Evolutionary conservation across 2,888 invertebrate species (phyloP), one percentile per base, ranked within the genome.

Genomic region (Parochlus steinenii): DNA sequence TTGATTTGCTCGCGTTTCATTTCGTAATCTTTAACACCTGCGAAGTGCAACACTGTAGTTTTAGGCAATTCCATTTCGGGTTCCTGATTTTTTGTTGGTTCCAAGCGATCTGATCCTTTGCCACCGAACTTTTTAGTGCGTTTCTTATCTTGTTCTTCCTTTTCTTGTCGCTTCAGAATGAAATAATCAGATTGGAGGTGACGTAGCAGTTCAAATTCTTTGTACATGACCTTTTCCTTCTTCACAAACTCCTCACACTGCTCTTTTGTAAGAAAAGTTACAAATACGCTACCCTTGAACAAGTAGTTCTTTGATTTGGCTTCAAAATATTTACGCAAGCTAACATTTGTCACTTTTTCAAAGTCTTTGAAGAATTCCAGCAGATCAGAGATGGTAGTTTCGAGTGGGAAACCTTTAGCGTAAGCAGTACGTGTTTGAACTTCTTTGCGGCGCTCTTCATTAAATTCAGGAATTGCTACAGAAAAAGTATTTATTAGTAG

Each of bases 211-310:
- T 71, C 70, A 2, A 58, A 63, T 1, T 74, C 77, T 1, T 64
- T 63, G 45, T 71, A 83, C 47, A 81, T 78, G 5, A 81, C 60
- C 41, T 67, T 69, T 44, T 80, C 74, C 14, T 64, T 59, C 14
- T 70, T 71, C 23, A 87, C 54, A 51, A 89, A 86, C 40, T 73
- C 74, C 46, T 82, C 74, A 3, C 87, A 85, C 50, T 73, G 71
- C 36, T 89, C 90, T 35, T 71, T 65, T 19, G 72, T 77, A 46
- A 74, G 71, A 56, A 93, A 97, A 5, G 83, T 79, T 7, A 77
- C 73, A 56, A 92, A 93, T 31, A 92, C 75, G 2, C 95, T 95
- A 32, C 95, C 97, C 62, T 95, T 87, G 52, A 87, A 87, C 40
- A 68, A 55, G 33, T 69, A 64, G 30, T 67, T 64, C 51, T 77